Percentiles rank a stretch among this genome's conserved stretches.
Conservation (phyloP, 2,888 invertebrate species). For the Nesidiocoris tenuis region DNA sequence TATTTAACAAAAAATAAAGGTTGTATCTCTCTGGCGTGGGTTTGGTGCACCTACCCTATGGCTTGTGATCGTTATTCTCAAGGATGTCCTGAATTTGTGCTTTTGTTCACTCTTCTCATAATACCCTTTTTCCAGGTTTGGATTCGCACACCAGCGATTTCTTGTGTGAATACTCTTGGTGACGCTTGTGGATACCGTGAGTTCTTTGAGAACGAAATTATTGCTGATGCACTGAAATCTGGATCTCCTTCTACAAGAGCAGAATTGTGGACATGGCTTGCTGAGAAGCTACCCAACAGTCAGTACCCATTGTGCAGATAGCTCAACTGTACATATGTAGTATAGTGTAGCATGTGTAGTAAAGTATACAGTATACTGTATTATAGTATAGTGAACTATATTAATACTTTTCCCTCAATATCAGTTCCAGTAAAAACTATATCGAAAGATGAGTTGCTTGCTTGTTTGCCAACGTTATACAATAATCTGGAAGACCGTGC, state of each 20-base stretch:
- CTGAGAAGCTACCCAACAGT: conserved; percentile 75
- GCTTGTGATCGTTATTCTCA: no score
- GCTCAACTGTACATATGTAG: no score
- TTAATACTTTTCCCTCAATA: no score
- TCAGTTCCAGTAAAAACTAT: conserved; percentile 57
- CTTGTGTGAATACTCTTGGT: conserved; percentile 84
- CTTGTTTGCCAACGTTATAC: conserved; percentile 75
- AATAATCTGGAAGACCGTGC: conserved; percentile 86
- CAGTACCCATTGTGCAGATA: conserved; percentile 49
- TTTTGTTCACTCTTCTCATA: no score
- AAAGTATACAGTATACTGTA: no score
- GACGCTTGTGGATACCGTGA: conserved; percentile 77
- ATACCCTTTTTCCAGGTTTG: conserved; percentile 71
- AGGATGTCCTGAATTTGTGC: no score
- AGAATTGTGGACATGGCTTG: conserved; percentile 83
- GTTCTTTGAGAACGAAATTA: conserved; percentile 85
- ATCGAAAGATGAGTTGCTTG: conserved; percentile 75
- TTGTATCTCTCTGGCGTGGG: no score
- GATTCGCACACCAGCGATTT: conserved; percentile 75
- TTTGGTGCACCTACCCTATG: no score
- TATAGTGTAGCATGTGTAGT: no score
- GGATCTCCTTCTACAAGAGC: conserved; percentile 77
- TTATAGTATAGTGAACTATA: no score
- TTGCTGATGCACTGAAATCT: conserved; percentile 78
- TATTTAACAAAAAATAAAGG: no score